A percentile compares a stretch with the other conserved stretches of the same genome.
Conservation (phyloP, 1,140 invertebrate genomes). For the Samia ricini region DNA sequence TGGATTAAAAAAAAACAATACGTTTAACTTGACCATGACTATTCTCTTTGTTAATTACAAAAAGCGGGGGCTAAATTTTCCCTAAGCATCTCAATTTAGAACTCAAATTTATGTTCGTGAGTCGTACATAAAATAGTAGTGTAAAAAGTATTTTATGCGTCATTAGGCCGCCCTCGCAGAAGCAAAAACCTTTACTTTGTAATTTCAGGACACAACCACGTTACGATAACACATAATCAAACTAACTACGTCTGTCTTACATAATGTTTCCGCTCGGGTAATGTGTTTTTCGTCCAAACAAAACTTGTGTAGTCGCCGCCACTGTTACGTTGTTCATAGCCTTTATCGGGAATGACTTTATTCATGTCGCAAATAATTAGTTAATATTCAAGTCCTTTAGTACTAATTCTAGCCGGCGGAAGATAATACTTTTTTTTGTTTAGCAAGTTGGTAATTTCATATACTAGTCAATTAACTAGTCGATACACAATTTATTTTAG, state of each 20-base stretch:
- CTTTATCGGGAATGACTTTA: neutral
- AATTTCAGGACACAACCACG: neutral
- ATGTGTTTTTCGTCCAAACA: slow-evolving; percentile 17
- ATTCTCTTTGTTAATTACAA: too few relatives aligned
- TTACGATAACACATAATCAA: neutral
- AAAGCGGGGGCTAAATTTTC: neutral
- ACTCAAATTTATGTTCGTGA: neutral
- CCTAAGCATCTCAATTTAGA: neutral
- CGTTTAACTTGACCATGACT: too few relatives aligned
- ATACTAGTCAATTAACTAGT: too few relatives aligned
- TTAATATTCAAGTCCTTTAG: too few relatives aligned
- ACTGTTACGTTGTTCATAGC: neutral
- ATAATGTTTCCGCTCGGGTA: slow-evolving; percentile 14
- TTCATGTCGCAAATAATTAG: too few relatives aligned
- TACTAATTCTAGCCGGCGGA: too few relatives aligned
- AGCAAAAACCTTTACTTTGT: neutral
- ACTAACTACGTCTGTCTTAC: slow-evolving; percentile 8
- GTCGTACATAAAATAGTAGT: neutral
- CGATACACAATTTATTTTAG: too few relatives aligned
- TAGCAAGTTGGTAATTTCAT: too few relatives aligned
- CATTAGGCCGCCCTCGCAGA: neutral
- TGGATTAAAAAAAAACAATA: neutral
- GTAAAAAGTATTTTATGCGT: neutral
- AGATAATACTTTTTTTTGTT: too few relatives aligned
- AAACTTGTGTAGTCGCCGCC: too few relatives aligned